A percentile compares a stretch with the other conserved stretches of the same genome.
Conservation (phyloP, 2,797 vertebrate genomes). For the Brotula barbata region DNA sequence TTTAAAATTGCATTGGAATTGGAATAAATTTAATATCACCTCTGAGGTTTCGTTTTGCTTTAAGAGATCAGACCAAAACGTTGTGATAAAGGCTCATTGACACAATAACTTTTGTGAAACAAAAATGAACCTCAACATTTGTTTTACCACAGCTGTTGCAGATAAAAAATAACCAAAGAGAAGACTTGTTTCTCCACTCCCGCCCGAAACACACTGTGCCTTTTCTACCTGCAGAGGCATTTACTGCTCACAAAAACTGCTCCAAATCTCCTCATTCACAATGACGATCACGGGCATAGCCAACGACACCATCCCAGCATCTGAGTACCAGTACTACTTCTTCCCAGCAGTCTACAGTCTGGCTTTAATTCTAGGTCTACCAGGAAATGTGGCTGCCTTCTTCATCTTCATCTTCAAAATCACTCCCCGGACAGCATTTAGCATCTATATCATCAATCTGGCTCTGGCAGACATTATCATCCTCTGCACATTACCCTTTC, state of each 20-base stretch:
- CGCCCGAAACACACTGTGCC: not conserved
- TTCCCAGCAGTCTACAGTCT: constrained; percentile 76
- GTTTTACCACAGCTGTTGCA: constrained; percentile 16
- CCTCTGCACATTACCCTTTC: constrained; percentile 80
- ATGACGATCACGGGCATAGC: constrained; percentile 47
- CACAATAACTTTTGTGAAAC: too few relatives aligned
- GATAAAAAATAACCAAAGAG: not conserved
- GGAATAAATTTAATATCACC: too few relatives aligned
- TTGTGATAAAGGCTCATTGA: not conserved
- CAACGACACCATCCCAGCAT: constrained; percentile 33
- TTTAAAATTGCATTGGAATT: too few relatives aligned
- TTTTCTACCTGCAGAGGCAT: not conserved
- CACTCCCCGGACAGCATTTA: constrained; percentile 67
- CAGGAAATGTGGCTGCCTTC: constrained; percentile 76
- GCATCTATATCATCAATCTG: constrained; percentile 81
- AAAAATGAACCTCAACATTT: constrained; percentile 46
- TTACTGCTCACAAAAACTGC: not conserved
- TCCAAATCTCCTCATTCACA: not conserved
- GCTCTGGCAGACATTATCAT: constrained; percentile 77
- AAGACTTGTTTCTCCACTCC: not conserved
- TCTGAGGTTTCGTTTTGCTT: not conserved
- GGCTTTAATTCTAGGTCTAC: constrained; percentile 78
- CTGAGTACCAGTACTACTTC: constrained; percentile 78
- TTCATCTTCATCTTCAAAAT: constrained; percentile 70
- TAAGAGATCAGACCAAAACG: not conserved